Base-by-base conservation (phyloP, 2,797 vertebrate species). In the Peromyscus melanophrys region DNA sequence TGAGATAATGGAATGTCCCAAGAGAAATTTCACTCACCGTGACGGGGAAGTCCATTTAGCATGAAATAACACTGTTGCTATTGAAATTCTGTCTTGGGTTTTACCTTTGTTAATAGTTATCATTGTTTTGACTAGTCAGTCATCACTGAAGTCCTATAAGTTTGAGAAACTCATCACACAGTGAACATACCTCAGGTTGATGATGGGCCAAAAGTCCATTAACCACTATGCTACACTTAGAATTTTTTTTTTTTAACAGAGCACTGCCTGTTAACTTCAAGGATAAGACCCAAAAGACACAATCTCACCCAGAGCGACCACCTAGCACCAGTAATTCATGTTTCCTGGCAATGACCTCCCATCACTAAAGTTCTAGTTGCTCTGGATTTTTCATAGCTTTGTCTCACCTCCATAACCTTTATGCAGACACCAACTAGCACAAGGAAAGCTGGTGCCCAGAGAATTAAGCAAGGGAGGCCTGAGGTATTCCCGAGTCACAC, bases 41-140 rank as follows among this genome's bases (percentile, higher is more conserved):
- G 57, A 96, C 82, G 93, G 96, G 96, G 97, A 87, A 98, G 97
- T 95, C 59, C 94, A 43, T 29, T 73, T 97, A 84, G 21, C 80
- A 27, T 80, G 89, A 94, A 86, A 78, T 90, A 77, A 83, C 19
- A n/a, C 61, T 90, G 80, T 90, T 61, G 67, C 80, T 81, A 55
- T 76, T 95, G 78, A 95, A 86, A 52, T 65, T 88, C 37, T 84
- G 29, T 14, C 7, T 40, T 93, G 59, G 73, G 61, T 19, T 97
- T 98, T 96, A 80, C 37, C 31, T 93, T 77, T 29, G 4, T 67
- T 90, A 80, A 13, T 90, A 52, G 19, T 88, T 46, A 57, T 76
- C 27, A 4, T 69, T 92, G 75, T 92, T 96, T 97, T 96, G 29
- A 90, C 77, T 92, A 81, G 89, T 61, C 16, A 88, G 52, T 23